Evolutionary conservation across 2,797 vertebrate species (phyloP), one percentile per base, ranked within the genome.

Genomic region (Benthosema pterotum): DNA sequence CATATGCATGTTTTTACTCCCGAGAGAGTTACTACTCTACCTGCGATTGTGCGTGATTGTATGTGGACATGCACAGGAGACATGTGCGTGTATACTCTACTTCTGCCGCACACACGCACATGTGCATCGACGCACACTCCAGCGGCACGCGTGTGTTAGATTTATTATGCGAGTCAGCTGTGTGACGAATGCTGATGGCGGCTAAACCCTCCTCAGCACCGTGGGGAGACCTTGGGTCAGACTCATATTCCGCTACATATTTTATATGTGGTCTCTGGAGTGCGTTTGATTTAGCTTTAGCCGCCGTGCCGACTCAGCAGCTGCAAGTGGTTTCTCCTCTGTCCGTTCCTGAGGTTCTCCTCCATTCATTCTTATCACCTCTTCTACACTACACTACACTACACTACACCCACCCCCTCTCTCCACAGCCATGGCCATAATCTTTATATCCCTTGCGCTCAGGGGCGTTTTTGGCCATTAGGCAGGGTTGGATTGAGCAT

Each of bases 261-360:
- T 82, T 82, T 63, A 82, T 63, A 82, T 78, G 74, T 52, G 12
- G 2, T 78, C 59, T 69, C 51, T 47, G 38, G 64, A 72, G 54
- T 38, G 45, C 5, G 62, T 52, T 73, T 66, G 70, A 78, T 82
- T 82, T 72, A 60, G 55, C 70, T 72, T n/a, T 14, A 15, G 63
- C 65, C 51, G 51, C 22, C 60, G 19, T 5, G 46, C 66, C 5
- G 0, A n/a, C 60, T 75, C 76, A 65, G 75, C 74, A 43, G 52
- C 0, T 3, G 25, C 48, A 65, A 61, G 62, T 38, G 71, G 75
- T 57, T 56, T 19, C 64, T 65, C 16, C 28, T 58, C 4, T 11
- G 58, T 15, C 32, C 11, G 12, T 55, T 38, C 28, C 53, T 42
- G 53, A 28, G 8, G 32, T 55, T 16, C 11, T 4, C 9, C 8